Percentiles rank a stretch among this genome's conserved stretches.
Evolutionary conservation across 2,113 vertebrate genomes (phyloP).

Genomic region (Hyaena hyaena): DNA sequence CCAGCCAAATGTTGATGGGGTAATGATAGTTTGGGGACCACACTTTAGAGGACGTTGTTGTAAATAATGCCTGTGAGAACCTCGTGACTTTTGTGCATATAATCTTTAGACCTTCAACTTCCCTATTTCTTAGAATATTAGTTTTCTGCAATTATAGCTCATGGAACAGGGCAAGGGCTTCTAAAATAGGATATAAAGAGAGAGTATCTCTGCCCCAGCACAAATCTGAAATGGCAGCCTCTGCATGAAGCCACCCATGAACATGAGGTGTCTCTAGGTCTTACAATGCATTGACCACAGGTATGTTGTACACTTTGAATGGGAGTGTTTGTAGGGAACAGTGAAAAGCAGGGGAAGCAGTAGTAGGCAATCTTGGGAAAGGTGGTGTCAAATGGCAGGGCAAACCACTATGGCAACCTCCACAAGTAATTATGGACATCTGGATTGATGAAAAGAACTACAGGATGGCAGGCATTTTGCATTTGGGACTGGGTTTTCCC

Average conservation of each 20-base stretch:
- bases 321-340: conserved; percentile 70
- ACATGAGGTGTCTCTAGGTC: background rate
- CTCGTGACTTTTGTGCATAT: background rate
- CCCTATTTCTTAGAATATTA: background rate
- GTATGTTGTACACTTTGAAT: conserved; percentile 20
- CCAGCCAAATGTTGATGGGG: background rate
- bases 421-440: conserved; percentile 79
- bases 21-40: background rate
- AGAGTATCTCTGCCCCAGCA: background rate
- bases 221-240: background rate
- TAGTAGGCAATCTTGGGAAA: conserved; percentile 71
- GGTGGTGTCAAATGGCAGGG: conserved; percentile 76
- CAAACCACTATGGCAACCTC: conserved; percentile 74
- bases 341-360: conserved; percentile 74
- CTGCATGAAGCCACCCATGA: background rate
- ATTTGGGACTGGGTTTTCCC: conserved; percentile 66
- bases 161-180: background rate
- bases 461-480: conserved; percentile 74
- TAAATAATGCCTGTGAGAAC: background rate
- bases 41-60: background rate
- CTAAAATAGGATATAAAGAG: background rate
- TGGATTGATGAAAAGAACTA: conserved; percentile 72
- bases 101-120: background rate
- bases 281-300: background rate
- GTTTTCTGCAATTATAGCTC: background rate